A percentile compares a stretch with the other conserved stretches of the same genome.
Conservation (phyloP, 1,140 invertebrate genomes). For the Lamellibrachia luymesi region DNA sequence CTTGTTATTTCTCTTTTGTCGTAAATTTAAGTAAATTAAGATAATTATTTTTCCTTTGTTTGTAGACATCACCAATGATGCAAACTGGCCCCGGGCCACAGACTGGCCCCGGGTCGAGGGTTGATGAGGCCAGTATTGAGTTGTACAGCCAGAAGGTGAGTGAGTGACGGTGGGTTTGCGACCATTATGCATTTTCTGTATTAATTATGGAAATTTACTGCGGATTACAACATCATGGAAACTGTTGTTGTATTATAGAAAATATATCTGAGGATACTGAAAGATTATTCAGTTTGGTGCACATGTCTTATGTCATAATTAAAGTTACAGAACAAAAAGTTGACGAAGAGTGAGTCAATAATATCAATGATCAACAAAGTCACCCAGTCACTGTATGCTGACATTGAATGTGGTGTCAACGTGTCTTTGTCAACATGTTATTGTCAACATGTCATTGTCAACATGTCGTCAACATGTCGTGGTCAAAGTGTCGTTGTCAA, state of each 20-base stretch:
- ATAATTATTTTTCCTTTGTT: not conserved
- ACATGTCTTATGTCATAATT: too few relatives aligned
- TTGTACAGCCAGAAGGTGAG: not conserved
- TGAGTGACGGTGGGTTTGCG: not conserved
- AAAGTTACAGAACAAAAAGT: too few relatives aligned
- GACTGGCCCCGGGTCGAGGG: not conserved
- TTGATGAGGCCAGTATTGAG: not conserved
- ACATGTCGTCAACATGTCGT: not conserved
- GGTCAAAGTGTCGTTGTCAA: not conserved
- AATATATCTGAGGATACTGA: too few relatives aligned
- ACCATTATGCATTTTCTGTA: not conserved
- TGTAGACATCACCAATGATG: not conserved
- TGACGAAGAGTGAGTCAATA: not conserved
- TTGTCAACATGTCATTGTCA: conserved; percentile 11
- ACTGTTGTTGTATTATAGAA: too few relatives aligned
- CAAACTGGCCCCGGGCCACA: not conserved
- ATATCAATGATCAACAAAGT: not conserved
- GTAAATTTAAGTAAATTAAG: not conserved
- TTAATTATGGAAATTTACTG: not conserved
- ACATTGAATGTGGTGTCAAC: not conserved
- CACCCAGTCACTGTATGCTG: not conserved
- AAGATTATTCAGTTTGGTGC: too few relatives aligned
- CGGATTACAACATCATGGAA: not conserved
- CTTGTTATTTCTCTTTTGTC: not conserved
- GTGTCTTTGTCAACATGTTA: conserved; percentile 25